Conservation (phyloP, 2,113 vertebrate genomes). For the Gallinago paraguaiae region DNA sequence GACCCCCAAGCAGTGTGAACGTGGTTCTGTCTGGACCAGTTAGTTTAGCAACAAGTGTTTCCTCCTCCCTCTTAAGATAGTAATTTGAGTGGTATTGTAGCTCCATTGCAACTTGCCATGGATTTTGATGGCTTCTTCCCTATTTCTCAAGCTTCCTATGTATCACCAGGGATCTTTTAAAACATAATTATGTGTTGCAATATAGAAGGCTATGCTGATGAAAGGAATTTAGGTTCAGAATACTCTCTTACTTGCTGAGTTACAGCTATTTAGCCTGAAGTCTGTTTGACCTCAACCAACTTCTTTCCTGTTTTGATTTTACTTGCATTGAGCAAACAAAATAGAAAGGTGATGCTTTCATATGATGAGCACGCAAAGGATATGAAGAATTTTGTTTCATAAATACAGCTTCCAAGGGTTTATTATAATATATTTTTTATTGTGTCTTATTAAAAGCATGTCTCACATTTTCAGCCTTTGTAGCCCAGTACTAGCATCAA, state of each 20-base stretch:
- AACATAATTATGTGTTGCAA: background rate
- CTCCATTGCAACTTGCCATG: background rate
- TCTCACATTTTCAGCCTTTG: background rate
- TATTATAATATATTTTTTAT: background rate
- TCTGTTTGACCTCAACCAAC: background rate
- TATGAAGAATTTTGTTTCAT: background rate
- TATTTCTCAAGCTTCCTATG: background rate
- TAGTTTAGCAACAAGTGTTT: background rate
- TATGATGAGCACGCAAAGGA: background rate
- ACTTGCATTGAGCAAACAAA: background rate
- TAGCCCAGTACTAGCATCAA: background rate
- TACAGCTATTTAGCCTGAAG: background rate
- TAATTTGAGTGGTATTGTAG: background rate
- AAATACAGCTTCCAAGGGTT: background rate
- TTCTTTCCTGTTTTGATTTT: background rate
- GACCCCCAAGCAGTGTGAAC: background rate
- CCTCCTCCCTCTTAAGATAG: background rate
- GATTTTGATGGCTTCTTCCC: background rate
- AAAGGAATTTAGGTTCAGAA: background rate
- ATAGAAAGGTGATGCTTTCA: background rate
- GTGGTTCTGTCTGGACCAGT: background rate
- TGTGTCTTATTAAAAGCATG: background rate
- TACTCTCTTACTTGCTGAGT: background rate
- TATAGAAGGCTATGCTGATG: background rate
- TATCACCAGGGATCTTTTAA: background rate